Conservation (phyloP, 2,797 vertebrate genomes). For the Gymnothorax javanicus region DNA sequence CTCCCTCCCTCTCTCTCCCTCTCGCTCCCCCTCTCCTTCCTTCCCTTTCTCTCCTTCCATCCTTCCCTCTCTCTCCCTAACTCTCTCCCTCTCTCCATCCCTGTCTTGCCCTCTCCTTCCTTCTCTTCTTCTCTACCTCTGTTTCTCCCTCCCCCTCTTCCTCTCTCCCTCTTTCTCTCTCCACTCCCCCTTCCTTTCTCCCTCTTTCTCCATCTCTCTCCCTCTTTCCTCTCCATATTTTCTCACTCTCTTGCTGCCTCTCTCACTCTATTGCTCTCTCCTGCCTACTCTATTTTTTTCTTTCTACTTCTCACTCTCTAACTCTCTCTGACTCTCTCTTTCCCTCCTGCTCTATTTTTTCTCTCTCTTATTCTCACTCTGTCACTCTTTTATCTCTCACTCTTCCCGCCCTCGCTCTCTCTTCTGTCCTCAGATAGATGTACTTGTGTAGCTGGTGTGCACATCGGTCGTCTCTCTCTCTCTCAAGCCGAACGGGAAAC, state of each 20-base stretch:
- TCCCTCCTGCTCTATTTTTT: not conserved
- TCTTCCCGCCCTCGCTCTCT: constrained; percentile 21
- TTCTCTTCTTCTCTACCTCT: too few species aligned
- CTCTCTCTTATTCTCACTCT: too few species aligned
- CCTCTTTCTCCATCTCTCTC: not conserved
- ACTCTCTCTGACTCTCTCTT: not conserved
- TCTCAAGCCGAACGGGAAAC: constrained; percentile 52
- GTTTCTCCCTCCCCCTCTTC: constrained; percentile 6
- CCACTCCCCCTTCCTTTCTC: not conserved
- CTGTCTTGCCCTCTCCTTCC: not conserved
- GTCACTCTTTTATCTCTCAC: not conserved
- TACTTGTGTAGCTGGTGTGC: constrained; percentile 55
- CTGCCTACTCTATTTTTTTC: not conserved
- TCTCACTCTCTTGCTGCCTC: too few species aligned
- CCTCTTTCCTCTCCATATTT: too few species aligned
- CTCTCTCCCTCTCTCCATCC: not conserved
- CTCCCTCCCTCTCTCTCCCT: constrained; percentile 26
- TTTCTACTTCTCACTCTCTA: not conserved
- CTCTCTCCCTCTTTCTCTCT: not conserved
- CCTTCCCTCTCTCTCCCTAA: not conserved
- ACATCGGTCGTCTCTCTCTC: constrained; percentile 61
- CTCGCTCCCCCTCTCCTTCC: not conserved
- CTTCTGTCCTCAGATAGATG: constrained; percentile 60
- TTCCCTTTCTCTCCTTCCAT: constrained; percentile 20
- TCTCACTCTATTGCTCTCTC: constrained; percentile 22